Percentiles rank a stretch among this genome's conserved stretches.
Conservation (phyloP, 1,140 invertebrate genomes). For the Heliconius hermathena region DNA sequence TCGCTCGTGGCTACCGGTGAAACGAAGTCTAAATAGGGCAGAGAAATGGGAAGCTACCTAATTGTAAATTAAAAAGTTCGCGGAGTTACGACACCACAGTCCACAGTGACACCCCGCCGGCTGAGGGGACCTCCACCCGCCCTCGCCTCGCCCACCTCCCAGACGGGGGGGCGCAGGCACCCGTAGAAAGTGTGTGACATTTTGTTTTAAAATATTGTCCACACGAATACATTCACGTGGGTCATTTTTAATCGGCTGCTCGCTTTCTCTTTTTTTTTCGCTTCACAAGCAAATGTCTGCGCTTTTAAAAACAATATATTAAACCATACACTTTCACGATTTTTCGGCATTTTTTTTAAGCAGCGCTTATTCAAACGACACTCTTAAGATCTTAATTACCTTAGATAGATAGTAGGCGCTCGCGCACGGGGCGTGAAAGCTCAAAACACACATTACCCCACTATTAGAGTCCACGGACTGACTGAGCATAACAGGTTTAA, state of each 20-base stretch:
- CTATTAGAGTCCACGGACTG: conserved; percentile 60
- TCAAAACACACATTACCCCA: conserved; percentile 57
- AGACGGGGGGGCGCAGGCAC: conserved; percentile 62
- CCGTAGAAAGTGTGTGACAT: conserved; percentile 81
- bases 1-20: conserved; percentile 70
- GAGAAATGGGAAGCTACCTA: conserved; percentile 81
- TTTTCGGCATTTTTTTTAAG: conserved; percentile 43
- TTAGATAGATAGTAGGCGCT: conserved; percentile 59
- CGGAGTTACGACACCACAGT: conserved; percentile 81
- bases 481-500: conserved; percentile 34
- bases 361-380: conserved; percentile 41
- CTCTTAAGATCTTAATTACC: conserved; percentile 63
- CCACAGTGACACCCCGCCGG: conserved; percentile 76
- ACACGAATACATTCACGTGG: conserved; percentile 78
- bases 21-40: conserved; percentile 80
- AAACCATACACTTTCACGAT: conserved; percentile 45
- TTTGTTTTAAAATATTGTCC: conserved; percentile 82
- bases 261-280: conserved; percentile 70
- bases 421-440: conserved; percentile 73
- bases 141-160: conserved; percentile 38
- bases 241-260: conserved; percentile 76
- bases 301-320: conserved; percentile 40
- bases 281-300: conserved; percentile 47
- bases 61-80: conserved; percentile 82
- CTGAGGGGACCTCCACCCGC: conserved; percentile 47